A percentile compares a stretch with the other conserved stretches of the same genome.
Evolutionary conservation across 2,113 vertebrate species (phyloP).

Genomic region (Thermophis baileyi): DNA sequence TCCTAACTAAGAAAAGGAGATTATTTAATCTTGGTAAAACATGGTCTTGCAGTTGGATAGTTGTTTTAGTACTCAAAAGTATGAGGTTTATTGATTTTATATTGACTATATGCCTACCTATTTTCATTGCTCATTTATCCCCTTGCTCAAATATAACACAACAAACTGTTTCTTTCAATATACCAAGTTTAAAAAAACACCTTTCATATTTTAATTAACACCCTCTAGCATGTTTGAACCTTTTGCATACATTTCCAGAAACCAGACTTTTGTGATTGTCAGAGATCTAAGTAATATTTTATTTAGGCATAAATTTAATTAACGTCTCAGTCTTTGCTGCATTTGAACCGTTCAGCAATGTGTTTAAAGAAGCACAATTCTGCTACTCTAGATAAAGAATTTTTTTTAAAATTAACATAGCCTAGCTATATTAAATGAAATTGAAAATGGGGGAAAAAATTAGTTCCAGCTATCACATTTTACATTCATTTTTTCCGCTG

Average conservation of each 20-base stretch:
- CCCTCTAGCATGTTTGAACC: conserved; percentile 50
- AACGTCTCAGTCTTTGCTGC: conserved; percentile 53
- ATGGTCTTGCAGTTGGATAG: background rate
- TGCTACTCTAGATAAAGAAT: conserved; percentile 52
- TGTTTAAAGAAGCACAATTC: conserved; percentile 41
- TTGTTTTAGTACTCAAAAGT: background rate
- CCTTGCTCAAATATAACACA: conserved; percentile 47
- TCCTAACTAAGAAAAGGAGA: background rate
- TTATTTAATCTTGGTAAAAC: background rate
- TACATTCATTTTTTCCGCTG: background rate
- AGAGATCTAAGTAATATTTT: conserved; percentile 53
- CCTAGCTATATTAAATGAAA: conserved; percentile 37
- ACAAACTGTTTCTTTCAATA: conserved; percentile 41
- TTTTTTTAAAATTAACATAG: conserved; percentile 49
- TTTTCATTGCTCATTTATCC: conserved; percentile 44
- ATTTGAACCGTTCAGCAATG: conserved; percentile 40
- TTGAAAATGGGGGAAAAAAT: conserved; percentile 44
- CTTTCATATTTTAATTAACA: conserved; percentile 60
- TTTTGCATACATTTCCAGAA: conserved; percentile 55
- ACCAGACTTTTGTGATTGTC: conserved; percentile 43
- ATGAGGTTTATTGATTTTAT: conserved; percentile 43
- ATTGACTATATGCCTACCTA: conserved; percentile 35
- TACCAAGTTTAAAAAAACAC: conserved; percentile 38
- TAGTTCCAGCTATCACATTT: background rate
- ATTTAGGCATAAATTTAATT: conserved; percentile 58